Base-by-base conservation (phyloP, 2,113 vertebrate genomes). In the Dipodomys merriami region DNA sequence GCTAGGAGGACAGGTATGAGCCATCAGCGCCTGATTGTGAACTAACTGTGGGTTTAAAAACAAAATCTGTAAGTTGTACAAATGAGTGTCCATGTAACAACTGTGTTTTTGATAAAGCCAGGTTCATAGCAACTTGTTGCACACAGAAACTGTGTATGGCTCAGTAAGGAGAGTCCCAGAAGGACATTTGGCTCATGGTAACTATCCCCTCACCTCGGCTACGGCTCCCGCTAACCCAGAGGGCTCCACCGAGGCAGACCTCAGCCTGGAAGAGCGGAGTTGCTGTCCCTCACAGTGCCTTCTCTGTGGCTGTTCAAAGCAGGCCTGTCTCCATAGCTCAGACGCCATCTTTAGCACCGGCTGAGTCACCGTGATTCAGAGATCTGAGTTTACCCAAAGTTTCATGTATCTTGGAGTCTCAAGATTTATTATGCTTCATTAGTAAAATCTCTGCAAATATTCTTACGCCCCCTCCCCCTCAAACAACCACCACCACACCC, bases 51-150 rank as follows among this genome's bases (percentile, higher is more conserved):
- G 53, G 53, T 57, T 57, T 49, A 10, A 49, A 57, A 16, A 57
- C 4, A 57, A 57, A 16, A 16, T 57, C 53, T 57, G 53, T 57
- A 57, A 57, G 15, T 16, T 15, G 53, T 57, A 57, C 53, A 57
- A 57, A 57, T 57, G 53, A 57, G 53, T 13, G 2, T 11, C 13
- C 53, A 57, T 57, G 53, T 1, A 13, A 49, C 49, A 9, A 12
- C 49, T 91, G 95, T 90, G 60, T 95, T 68, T 95, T 94, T 91
- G 93, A 95, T 94, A 91, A 95, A 95, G 95, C 95, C 96, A 96
- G 91, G 93, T 89, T 53, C 0, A 11, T 64, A 72, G 67, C 74
- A 25, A 79, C 83, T 89, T 19, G 30, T 25, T 2, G 0, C 23
- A 79, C 49, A n/a, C 1, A 69, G 6, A 30, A 23, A 73, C 19